Base-by-base conservation (phyloP, 2,888 invertebrate genomes). In the Gibbula magus region DNA sequence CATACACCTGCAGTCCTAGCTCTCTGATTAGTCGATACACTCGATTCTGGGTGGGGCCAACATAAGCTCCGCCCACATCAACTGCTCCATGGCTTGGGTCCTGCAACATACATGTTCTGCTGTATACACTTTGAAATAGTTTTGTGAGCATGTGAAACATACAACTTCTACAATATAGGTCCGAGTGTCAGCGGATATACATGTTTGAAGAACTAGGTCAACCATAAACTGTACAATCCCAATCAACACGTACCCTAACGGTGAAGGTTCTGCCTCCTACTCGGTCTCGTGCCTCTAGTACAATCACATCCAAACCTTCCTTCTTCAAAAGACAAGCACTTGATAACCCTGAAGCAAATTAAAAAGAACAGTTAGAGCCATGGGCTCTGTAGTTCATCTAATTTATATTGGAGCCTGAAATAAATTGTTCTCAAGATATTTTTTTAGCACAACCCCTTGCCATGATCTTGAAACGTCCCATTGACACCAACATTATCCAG, bases 1-100 rank as follows among this genome's bases (percentile, higher is more conserved):
- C 78, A 70, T 86, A 88, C 18, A 87, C 78, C 53, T 85, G 75
- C 0, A 89, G 78, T 2, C 84, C 86, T 16, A 88, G 79, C 53
- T 89, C 88, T 61, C 86, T 84, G 4, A 85, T 85, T 52, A 90
- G 77, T 29, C 87, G 79, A 45, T 85, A 84, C 4, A 89, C 83
- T n/a, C 88, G 80, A 61, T 88, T 82, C 75, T 90, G 90, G 3
- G 85, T 85, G 8, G 88, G 88, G 16, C 90, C 89, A 32, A 90
- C 82, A 82, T 89, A 90, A 0, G 88, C 89, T 3, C 88, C 90
- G 16, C 90, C 90, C n/a, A 89, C 67, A 79, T 90, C 90, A 10
- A 85, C 84, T 22, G 82, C 75, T 3, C 88, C 87, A 81, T 86
- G 82, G 0, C 67, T 51, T 2, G 77, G 79, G 80, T 87, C 83